Conservation (phyloP, 2,113 vertebrate species). For the Damaliscus lunatus region DNA sequence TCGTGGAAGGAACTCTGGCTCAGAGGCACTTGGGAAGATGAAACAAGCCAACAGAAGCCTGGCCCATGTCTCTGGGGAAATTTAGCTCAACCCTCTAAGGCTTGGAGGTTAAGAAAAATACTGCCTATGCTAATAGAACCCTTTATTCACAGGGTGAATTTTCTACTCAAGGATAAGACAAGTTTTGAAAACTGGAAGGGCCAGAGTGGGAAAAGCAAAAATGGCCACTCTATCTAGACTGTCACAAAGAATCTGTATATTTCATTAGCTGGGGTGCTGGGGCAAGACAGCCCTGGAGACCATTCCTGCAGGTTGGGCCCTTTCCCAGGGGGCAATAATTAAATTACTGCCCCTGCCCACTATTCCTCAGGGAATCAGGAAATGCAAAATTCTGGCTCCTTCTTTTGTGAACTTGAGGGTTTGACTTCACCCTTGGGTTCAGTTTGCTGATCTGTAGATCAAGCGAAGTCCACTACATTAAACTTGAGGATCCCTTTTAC, state of each 20-base stretch:
- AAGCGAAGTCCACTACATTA: not conserved
- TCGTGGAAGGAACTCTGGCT: not conserved
- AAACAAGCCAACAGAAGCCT: constrained; percentile 23
- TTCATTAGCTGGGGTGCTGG: not conserved
- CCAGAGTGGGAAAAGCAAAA: not conserved
- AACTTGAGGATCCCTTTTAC: not conserved
- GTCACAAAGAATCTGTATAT: not conserved
- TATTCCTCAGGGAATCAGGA: not conserved
- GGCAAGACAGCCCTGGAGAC: not conserved
- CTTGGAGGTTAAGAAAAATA: constrained; percentile 11
- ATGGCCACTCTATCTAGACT: not conserved
- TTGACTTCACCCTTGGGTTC: not conserved
- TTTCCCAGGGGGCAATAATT: not conserved
- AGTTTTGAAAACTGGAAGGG: constrained; percentile 3
- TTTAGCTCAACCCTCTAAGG: not conserved
- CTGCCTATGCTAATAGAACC: not conserved
- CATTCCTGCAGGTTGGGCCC: not conserved
- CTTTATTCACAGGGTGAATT: not conserved
- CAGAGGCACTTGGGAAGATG: not conserved
- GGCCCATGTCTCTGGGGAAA: constrained; percentile 35
- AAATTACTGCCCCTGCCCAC: not conserved
- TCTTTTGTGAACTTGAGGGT: not conserved
- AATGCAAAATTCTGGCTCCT: not conserved
- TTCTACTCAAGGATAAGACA: not conserved
- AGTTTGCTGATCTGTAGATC: not conserved